Percentiles rank a stretch among this genome's conserved stretches.
Conservation (phyloP, 2,113 vertebrate genomes). For the Corvus hawaiiensis region DNA sequence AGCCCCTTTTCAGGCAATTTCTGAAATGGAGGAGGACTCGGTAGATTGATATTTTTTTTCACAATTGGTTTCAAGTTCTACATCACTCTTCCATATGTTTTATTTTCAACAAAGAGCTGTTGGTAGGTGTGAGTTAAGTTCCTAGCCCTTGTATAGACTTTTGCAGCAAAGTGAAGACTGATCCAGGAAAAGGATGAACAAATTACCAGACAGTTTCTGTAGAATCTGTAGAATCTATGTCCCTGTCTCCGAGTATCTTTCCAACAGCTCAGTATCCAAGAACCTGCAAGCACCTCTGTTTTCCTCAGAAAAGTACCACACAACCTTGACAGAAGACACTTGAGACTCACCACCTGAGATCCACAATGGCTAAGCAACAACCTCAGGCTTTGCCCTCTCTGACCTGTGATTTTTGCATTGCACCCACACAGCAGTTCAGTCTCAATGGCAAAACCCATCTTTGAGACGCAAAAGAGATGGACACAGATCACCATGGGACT, state of each 20-base stretch:
- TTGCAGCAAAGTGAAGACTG: not conserved
- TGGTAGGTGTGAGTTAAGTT: not conserved
- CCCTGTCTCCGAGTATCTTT: not conserved
- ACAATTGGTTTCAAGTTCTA: not conserved
- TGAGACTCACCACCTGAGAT: not conserved
- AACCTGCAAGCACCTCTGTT: not conserved
- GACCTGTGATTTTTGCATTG: not conserved
- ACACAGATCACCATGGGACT: fast-evolving
- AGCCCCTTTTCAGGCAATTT: not conserved
- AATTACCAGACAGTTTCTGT: not conserved
- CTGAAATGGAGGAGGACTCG: not conserved
- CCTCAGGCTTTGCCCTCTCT: not conserved
- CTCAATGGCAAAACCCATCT: not conserved
- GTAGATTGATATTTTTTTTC: not conserved
- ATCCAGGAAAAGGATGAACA: not conserved
- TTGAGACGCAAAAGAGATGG: not conserved
- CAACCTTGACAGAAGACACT: not conserved
- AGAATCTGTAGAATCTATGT: not conserved
- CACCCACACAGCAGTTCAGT: not conserved
- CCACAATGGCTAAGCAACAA: not conserved
- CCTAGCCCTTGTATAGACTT: not conserved
- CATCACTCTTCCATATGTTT: not conserved
- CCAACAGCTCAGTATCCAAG: not conserved
- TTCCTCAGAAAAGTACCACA: not conserved
- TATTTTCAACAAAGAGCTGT: not conserved